These are phyloP conservation scores for Dasyurus viverrinus DNA, from an alignment of 2,113 vertebrate species.

Conservation along the genomic window DNA sequence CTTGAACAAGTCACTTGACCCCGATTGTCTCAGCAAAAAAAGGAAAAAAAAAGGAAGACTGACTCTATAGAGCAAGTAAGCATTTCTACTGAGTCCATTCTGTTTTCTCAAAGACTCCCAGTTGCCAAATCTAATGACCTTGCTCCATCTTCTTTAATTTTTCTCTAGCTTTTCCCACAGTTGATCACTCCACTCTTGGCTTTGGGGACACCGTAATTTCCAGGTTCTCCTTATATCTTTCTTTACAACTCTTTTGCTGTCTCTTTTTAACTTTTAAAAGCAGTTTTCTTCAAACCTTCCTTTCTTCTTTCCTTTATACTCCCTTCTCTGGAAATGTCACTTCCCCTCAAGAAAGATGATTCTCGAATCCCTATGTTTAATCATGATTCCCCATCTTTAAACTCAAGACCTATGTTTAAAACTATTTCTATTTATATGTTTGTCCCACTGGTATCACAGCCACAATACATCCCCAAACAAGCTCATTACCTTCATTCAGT, in stretches of 20 bases:
- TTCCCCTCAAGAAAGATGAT: background rate
- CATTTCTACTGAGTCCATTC: no score
- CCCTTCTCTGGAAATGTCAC: background rate
- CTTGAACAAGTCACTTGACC: no score
- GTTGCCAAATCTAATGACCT: background rate
- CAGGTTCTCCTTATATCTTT: background rate
- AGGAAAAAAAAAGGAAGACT: background rate
- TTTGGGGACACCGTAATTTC: background rate
- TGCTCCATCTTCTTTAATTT: background rate
- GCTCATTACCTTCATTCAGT: background rate
- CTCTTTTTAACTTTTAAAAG: background rate
- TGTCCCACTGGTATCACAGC: background rate
- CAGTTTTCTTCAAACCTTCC: background rate
- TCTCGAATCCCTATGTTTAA: background rate
- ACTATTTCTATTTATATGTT: background rate
- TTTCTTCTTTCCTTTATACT: background rate
- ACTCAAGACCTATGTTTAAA: background rate
- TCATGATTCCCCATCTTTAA: background rate
- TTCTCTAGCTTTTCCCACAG: background rate
- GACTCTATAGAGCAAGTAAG: no score
- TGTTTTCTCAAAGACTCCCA: background rate
- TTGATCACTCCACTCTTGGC: background rate
- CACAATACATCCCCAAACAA: background rate
- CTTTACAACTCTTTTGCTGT: background rate
- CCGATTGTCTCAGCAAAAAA: no score